These are phyloP conservation scores for Orbicella faveolata DNA, from an alignment of 64 coral and sea anemone species.

Conservation along the genomic window DNA sequence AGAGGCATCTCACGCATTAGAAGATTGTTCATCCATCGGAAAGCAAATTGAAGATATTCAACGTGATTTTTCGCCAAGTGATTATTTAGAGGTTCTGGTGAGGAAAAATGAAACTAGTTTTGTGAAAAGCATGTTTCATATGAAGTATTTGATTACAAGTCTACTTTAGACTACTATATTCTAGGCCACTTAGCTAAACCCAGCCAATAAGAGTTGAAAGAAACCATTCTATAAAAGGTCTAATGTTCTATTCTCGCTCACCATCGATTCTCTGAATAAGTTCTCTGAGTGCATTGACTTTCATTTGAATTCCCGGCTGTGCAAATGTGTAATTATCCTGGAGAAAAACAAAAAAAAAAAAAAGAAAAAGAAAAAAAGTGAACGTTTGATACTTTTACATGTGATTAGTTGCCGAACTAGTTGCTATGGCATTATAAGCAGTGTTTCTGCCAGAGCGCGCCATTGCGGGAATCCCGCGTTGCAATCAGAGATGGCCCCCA, in stretches of 20 bases:
- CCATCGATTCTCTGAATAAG: conserved; percentile 92
- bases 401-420: too few species aligned
- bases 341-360: background rate
- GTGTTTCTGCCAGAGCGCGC: too few species aligned
- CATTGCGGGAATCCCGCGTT: too few species aligned
- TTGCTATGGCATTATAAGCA: too few species aligned
- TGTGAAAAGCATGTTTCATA: too few species aligned
- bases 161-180: too few species aligned
- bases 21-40: conserved; percentile 99
- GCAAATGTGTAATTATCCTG: conserved; percentile 99
- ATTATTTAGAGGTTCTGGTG: conserved; percentile 73
- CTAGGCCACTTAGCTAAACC: too few species aligned
- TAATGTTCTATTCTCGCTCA: background rate
- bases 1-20: conserved; percentile 98
- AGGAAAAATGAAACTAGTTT: conserved; percentile 5
- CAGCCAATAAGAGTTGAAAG: too few species aligned
- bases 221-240: too few species aligned
- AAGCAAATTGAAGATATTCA: conserved; percentile 96
- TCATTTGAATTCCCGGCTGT: conserved; percentile 96
- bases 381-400: too few species aligned
- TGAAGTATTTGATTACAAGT: too few species aligned
- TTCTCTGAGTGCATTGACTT: conserved; percentile 91
- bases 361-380: background rate
- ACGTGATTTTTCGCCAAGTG: conserved; percentile 78
- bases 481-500: too few species aligned